Evolutionary conservation across 2,888 invertebrate species (phyloP).

Genomic region (Chouioia cunea): DNA sequence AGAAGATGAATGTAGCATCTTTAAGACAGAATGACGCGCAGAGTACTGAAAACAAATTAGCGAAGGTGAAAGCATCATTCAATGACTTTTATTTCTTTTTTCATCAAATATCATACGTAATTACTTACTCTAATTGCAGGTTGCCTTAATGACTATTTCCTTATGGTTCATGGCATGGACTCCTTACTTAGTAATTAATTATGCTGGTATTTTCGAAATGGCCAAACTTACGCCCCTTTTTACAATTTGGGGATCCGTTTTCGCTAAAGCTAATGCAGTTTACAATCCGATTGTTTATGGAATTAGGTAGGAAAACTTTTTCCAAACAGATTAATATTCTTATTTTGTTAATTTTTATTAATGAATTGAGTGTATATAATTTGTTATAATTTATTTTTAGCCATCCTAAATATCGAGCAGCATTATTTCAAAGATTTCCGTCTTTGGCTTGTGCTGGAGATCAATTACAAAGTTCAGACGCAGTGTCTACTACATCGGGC

Average conservation of each 20-base stretch:
- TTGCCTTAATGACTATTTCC: constrained; percentile 75
- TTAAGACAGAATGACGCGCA: constrained; percentile 81
- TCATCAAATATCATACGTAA: neutral
- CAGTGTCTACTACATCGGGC: constrained; percentile 77
- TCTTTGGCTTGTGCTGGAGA: constrained; percentile 76
- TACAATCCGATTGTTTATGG: constrained; percentile 74
- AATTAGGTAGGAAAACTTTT: constrained; percentile 60
- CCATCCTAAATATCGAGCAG: constrained; percentile 84
- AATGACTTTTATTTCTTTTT: neutral
- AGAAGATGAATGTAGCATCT: constrained; percentile 94
- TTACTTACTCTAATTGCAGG: constrained; percentile 56
- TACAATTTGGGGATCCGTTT: constrained; percentile 91
- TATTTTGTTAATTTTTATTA: neutral
- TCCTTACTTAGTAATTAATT: constrained; percentile 82
- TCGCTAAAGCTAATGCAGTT: constrained; percentile 75
- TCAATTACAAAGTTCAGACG: constrained; percentile 73
- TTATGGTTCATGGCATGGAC: constrained; percentile 79
- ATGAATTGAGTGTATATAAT: neutral
- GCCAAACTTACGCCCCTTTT: constrained; percentile 82
- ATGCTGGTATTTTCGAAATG: constrained; percentile 82
- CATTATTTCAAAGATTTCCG: constrained; percentile 81
- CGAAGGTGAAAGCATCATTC: constrained; percentile 73
- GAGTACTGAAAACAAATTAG: constrained; percentile 88
- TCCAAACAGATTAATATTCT: neutral
- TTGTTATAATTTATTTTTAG: constrained; percentile 66